These are phyloP conservation scores for Pseudomugil gertrudae DNA, from an alignment of 2,797 vertebrate species.

Conservation along the genomic window DNA sequence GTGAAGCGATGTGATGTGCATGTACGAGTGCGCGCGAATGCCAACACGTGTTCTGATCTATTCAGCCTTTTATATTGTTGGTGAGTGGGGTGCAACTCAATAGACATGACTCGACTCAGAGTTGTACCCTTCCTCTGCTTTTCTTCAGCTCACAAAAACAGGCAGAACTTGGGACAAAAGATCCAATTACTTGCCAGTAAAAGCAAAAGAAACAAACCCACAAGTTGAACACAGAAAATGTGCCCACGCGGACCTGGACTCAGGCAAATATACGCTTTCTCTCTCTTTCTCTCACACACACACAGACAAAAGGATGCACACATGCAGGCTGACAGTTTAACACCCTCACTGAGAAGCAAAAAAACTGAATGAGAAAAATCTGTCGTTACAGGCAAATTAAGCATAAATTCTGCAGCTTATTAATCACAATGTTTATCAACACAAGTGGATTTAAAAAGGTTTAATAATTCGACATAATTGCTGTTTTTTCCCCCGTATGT, in stretches of 20 bases:
- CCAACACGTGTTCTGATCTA: constrained; percentile 52
- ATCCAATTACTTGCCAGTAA: constrained; percentile 80
- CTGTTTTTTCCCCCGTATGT: constrained; percentile 3
- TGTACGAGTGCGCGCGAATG: constrained; percentile 18
- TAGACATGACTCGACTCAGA: constrained; percentile 73
- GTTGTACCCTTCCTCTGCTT: constrained; percentile 76
- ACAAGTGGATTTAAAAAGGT: constrained; percentile 20
- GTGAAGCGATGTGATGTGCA: constrained; percentile 58
- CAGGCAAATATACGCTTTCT: constrained; percentile 50
- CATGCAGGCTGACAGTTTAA: constrained; percentile 50
- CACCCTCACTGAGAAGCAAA: constrained; percentile 49
- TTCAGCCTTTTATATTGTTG: constrained; percentile 73
- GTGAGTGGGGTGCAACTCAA: constrained; percentile 76
- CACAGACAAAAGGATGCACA: constrained; percentile 23
- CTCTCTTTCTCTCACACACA: constrained; percentile 10
- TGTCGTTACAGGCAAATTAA: constrained; percentile 28
- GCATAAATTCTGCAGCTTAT: constrained; percentile 35
- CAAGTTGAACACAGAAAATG: constrained; percentile 48
- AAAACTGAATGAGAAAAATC: constrained; percentile 34
- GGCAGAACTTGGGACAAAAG: constrained; percentile 80
- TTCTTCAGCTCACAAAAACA: constrained; percentile 74
- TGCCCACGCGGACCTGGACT: constrained; percentile 65
- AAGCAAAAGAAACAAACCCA: constrained; percentile 75
- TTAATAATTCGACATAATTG: constrained; percentile 2
- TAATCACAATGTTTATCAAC: constrained; percentile 34